Percentiles rank a stretch among this genome's conserved stretches.
phyloP scores from a whole-genome alignment of 2,113 vertebrate species.

The Elgaria multicarinata region DNA sequence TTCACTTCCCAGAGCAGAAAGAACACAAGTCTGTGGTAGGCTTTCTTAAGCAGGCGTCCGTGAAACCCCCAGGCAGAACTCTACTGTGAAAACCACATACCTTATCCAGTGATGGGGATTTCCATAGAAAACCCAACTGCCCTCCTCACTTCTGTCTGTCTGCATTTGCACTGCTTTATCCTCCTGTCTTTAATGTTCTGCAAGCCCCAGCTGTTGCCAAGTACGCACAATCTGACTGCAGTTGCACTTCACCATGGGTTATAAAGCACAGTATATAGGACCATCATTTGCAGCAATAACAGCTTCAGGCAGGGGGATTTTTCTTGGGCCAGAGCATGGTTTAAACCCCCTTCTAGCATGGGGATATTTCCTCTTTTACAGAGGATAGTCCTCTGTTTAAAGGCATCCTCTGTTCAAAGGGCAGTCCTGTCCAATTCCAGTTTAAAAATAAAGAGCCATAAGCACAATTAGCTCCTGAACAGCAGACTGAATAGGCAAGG shows the following conservation, averaged over 20 bases:
- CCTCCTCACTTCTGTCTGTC: too few species aligned
- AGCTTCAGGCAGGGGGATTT: not conserved
- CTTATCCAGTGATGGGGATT: not conserved
- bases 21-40: not conserved
- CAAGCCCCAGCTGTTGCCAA: not conserved
- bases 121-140: not conserved
- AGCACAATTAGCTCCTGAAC: too few species aligned
- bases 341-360: not conserved
- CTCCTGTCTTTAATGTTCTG: not conserved
- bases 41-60: not conserved
- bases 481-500: too few species aligned
- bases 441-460: too few species aligned
- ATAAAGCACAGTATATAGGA: not conserved
- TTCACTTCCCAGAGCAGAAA: not conserved
- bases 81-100: not conserved
- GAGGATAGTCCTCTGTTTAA: too few species aligned
- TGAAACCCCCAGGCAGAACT: not conserved
- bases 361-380: too few species aligned
- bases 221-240: not conserved
- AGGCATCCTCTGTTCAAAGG: too few species aligned
- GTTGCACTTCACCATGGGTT: not conserved
- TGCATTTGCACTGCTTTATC: not conserved
- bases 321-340: not conserved
- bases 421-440: too few species aligned
- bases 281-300: not conserved